Conservation (phyloP, 2,888 invertebrate genomes). For the Branchinecta sandiegonensis region DNA sequence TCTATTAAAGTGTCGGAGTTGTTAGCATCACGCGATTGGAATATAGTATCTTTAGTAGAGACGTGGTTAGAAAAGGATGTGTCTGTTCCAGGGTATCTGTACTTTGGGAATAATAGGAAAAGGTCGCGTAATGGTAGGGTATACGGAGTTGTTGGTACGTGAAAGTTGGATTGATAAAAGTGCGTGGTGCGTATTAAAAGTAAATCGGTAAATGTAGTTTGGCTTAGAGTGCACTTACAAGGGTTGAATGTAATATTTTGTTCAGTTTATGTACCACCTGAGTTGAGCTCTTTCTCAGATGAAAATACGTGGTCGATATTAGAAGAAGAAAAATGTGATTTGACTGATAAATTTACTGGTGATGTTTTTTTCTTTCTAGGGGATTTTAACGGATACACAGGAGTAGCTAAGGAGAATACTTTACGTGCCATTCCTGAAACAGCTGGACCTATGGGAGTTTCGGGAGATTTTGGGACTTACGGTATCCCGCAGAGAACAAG, state of each 20-base stretch:
- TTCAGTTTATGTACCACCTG: conserved; percentile 8
- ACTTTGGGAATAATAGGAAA: background rate
- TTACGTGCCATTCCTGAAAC: too few relatives aligned
- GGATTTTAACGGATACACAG: too few relatives aligned
- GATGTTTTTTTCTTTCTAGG: background rate
- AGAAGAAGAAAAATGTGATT: conserved; percentile 11
- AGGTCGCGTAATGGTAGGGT: conserved; percentile 3
- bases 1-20: background rate
- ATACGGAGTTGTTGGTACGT: conserved; percentile 14
- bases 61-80: background rate
- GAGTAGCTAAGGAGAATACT: too few relatives aligned
- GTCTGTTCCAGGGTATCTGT: background rate
- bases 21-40: background rate
- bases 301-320: conserved; percentile 5
- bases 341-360: conserved; percentile 4
- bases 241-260: background rate
- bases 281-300: conserved; percentile 14
- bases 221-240: background rate
- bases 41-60: background rate
- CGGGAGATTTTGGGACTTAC: too few relatives aligned
- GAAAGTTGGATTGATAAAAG: background rate
- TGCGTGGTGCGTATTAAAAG: background rate
- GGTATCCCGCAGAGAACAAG: too few relatives aligned
- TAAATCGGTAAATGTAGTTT: background rate
- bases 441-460: too few relatives aligned